Evolutionary conservation across 2,888 invertebrate species (phyloP), one percentile per base, ranked within the genome.

Genomic region (Labia minor): DNA sequence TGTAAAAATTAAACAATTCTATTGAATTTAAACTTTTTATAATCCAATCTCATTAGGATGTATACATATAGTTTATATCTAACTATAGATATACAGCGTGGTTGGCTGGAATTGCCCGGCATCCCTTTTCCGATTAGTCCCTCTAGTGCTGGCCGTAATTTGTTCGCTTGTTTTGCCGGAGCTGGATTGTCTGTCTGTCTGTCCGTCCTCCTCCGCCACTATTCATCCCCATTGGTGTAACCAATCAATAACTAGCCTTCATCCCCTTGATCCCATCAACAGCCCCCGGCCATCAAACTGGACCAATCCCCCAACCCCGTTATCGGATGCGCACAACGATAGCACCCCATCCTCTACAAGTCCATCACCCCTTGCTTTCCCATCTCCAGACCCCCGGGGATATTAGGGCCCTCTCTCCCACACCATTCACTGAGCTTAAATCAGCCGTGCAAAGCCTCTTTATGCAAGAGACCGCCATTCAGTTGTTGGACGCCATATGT

Each of bases 211-310:
- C 33, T 33, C 33, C 49, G 14, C 49, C 49, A 49, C 49, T 49
- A 49, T 49, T 49, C 49, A 49, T 49, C 49, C 49, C 49, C 49
- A 49, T 49, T 49, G 49, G 49, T 16, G 49, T 49, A 49, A 49
- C 49, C 49, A 49, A 49, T 49, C 49, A 49, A 49, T 49, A 49
- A 49, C 49, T 49, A 49, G 49, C 49, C 49, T 49, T 49, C 49
- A 49, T 49, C 49, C 49, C 49, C 49, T 49, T 49, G 49, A 49
- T 49, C 49, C 49, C 49, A 49, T 49, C 49, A 49, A 49, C 49
- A 49, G 14, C 49, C 49, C 49, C n/a, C 14, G 49, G 8, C 49
- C 49, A 49, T 49, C 49, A 49, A 49, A 4, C 14, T 4, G 49
- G 14, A 4, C 49, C 3, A 14, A 11, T n/a, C n/a, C 26, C 26